phyloP scores from a whole-genome alignment of 64 coral and sea anemone genomes.

The Stichodactyla mertensii region DNA sequence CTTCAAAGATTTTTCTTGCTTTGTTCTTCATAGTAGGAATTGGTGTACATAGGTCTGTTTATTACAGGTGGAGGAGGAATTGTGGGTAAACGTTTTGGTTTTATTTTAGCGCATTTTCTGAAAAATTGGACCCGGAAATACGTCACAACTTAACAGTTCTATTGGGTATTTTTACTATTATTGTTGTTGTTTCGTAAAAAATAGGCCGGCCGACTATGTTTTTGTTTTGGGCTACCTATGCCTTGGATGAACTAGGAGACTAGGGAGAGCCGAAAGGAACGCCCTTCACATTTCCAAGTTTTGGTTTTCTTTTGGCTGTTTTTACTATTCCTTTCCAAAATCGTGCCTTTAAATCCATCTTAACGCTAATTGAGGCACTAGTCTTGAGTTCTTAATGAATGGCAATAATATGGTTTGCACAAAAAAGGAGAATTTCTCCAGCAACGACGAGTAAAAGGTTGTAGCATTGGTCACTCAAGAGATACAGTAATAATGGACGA shows the following conservation, averaged over 20 bases:
- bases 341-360: background rate
- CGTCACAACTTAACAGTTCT: no score
- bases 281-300: background rate
- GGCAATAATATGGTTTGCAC: background rate
- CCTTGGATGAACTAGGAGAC: background rate
- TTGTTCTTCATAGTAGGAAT: no score
- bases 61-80: no score
- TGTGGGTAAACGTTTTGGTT: no score
- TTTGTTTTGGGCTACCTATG: background rate
- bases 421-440: background rate
- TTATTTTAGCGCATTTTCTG: no score
- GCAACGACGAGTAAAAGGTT: background rate
- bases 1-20: no score
- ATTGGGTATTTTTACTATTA: no score
- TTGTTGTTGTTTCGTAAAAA: no score
- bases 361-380: background rate
- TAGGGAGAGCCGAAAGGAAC: background rate
- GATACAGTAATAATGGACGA: background rate
- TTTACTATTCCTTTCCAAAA: background rate
- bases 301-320: background rate
- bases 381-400: background rate
- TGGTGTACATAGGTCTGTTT: no score
- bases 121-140: no score
- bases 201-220: no score
- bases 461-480: no score